Conservation (phyloP, 2,797 vertebrate species). For the Gadopsis marmoratus region DNA sequence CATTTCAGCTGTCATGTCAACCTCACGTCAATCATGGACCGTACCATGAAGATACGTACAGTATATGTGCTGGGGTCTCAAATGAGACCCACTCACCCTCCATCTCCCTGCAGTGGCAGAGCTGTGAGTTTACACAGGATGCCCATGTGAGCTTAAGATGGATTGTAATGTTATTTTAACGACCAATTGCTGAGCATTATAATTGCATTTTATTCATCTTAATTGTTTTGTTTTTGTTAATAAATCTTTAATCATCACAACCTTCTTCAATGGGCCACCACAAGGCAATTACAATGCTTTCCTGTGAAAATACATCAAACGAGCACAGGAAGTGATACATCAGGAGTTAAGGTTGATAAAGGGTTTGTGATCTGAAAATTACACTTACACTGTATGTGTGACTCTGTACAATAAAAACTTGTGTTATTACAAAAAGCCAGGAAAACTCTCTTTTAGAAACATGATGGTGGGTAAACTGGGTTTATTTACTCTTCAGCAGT, state of each 20-base stretch:
- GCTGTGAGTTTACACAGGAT: not conserved
- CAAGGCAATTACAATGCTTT: not conserved
- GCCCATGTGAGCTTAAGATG: conserved; percentile 4
- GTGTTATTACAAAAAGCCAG: not conserved
- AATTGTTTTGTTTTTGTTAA: conserved; percentile 22
- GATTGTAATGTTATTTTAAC: conserved; percentile 23
- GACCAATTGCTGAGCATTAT: conserved; percentile 6
- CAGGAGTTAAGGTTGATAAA: not conserved
- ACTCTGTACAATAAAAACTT: not conserved
- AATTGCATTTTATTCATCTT: not conserved
- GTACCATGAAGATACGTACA: not conserved
- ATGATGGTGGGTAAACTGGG: not conserved
- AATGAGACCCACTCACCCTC: conserved; percentile 10
- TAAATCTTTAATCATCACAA: conserved; percentile 9
- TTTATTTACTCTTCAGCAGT: not conserved
- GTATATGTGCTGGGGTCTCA: conserved; percentile 8
- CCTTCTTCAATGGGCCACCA: not conserved
- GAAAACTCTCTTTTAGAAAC: not conserved
- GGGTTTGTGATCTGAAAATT: too few relatives aligned
- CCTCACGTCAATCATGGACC: conserved; percentile 32
- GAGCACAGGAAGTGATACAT: not conserved
- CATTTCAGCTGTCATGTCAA: conserved; percentile 39
- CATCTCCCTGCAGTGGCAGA: not conserved
- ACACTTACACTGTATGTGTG: not conserved
- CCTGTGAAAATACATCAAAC: not conserved